Conservation (phyloP, 2,888 invertebrate genomes). For the Tachina grossa region DNA sequence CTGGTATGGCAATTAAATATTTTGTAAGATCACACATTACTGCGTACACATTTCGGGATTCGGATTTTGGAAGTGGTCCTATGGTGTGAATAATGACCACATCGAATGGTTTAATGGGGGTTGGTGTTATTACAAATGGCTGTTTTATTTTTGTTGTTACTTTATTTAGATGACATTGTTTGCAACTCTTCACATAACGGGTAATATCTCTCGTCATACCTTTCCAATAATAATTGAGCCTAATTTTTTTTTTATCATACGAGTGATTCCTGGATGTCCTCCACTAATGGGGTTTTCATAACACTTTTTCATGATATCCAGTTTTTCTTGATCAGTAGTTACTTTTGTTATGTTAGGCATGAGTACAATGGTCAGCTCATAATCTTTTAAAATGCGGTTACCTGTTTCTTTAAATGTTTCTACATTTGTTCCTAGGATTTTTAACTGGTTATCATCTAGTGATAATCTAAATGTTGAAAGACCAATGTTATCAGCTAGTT, state of each 20-base stretch:
- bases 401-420: neutral
- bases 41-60: constrained; percentile 64
- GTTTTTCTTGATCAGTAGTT: too few relatives aligned
- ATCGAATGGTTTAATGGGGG: constrained; percentile 62
- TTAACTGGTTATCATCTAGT: neutral
- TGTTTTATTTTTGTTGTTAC: neutral
- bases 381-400: too few relatives aligned
- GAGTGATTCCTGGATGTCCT: too few relatives aligned
- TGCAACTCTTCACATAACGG: neutral
- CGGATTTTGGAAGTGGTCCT: constrained; percentile 65
- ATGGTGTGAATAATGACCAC: constrained; percentile 71
- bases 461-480: too few relatives aligned
- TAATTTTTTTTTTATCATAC: constrained; percentile 2
- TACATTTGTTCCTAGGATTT: too few relatives aligned
- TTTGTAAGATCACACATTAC: constrained; percentile 70
- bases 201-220: constrained; percentile 10
- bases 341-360: neutral
- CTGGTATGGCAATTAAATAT: neutral
- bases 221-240: constrained; percentile 11
- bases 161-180: constrained; percentile 14
- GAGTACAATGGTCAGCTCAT: too few relatives aligned
- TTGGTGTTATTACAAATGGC: constrained; percentile 32
- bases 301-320: too few relatives aligned
- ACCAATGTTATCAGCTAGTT: neutral
- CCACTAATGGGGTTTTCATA: too few relatives aligned